Conservation (phyloP, 64 coral and sea anemone genomes). For the Actinia equina region DNA sequence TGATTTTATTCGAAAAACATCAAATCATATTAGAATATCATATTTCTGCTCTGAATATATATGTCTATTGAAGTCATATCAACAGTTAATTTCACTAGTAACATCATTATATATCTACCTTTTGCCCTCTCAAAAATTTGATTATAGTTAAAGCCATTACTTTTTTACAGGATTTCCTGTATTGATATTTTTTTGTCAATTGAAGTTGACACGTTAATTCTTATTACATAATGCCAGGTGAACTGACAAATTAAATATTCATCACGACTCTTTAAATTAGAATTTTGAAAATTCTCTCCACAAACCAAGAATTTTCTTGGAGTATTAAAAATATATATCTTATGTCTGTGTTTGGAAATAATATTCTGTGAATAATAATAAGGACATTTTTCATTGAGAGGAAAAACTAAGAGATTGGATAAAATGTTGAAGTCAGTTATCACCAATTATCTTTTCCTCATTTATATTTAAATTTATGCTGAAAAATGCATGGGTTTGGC, state of each 20-base stretch:
- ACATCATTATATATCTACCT: neutral
- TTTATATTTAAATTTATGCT: constrained; percentile 9
- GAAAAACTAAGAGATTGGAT: neutral
- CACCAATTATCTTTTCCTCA: neutral
- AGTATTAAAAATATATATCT: constrained; percentile 3
- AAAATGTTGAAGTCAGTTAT: neutral
- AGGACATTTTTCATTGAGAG: neutral
- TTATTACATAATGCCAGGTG: neutral
- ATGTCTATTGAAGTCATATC: neutral
- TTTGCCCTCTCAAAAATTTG: neutral
- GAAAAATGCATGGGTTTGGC: constrained; percentile 11
- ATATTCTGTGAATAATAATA: neutral
- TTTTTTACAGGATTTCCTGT: neutral
- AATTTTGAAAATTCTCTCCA: neutral
- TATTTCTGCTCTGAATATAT: neutral
- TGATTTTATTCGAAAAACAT: neutral
- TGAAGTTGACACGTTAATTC: neutral
- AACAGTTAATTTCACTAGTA: neutral
- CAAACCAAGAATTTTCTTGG: neutral
- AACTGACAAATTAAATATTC: neutral
- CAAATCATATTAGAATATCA: neutral
- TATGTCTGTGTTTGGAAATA: neutral
- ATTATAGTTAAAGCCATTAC: neutral
- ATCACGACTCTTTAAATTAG: neutral
- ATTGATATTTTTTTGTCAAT: neutral